These are phyloP conservation scores for Sitta carolinensis DNA, from an alignment of 2,797 vertebrate species.

Conservation along the genomic window DNA sequence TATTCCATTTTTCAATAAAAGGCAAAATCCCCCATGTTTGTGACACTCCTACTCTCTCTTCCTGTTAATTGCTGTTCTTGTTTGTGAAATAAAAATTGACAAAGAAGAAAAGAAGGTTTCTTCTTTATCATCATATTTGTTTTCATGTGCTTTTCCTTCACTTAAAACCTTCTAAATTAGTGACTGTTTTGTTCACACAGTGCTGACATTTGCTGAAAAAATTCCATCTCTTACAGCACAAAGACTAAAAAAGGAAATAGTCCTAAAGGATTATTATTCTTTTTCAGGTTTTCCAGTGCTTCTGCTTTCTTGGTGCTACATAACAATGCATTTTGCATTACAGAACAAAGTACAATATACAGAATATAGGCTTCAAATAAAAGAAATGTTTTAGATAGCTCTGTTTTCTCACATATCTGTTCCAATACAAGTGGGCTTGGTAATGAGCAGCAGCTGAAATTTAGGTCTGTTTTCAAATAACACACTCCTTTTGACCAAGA, in stretches of 20 bases:
- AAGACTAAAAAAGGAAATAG: background rate
- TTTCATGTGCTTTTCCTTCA: background rate
- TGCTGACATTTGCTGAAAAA: background rate
- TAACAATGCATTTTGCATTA: background rate
- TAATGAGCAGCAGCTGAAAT: background rate
- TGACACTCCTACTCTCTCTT: background rate
- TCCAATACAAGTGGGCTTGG: background rate
- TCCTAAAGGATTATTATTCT: background rate
- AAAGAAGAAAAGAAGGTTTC: background rate
- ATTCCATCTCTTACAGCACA: background rate
- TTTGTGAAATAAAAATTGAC: background rate
- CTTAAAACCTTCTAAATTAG: background rate
- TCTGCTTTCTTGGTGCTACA: background rate
- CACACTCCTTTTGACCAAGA: background rate
- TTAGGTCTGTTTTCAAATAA: background rate
- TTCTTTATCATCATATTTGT: background rate
- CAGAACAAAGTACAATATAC: background rate
- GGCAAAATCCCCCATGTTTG: background rate
- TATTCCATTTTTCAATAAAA: background rate
- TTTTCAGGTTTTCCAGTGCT: background rate
- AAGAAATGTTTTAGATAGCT: background rate
- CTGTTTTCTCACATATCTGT: background rate
- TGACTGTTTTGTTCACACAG: background rate
- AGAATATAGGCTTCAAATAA: background rate
- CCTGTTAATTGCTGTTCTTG: background rate